Evolutionary conservation across 2,797 vertebrate genomes (phyloP).

Genomic region (Xyrichtys novacula): DNA sequence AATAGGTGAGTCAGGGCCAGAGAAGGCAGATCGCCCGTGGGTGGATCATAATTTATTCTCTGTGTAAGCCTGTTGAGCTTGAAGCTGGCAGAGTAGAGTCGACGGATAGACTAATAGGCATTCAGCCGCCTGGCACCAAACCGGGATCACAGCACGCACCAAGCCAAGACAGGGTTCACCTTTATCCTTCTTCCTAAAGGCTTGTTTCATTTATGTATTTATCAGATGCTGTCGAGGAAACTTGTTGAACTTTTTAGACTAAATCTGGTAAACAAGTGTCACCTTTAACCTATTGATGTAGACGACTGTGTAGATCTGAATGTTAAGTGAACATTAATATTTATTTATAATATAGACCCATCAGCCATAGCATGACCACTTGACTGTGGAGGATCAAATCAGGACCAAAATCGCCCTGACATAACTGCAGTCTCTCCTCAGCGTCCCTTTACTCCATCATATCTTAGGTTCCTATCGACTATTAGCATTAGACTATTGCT

Average conservation of each 20-base stretch:
- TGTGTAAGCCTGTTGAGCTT: slow-evolving; percentile 69
- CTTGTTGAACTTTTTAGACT: slow-evolving; percentile 21
- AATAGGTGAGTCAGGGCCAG: slow-evolving; percentile 74
- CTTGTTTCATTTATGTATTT: slow-evolving; percentile 1
- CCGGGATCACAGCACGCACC: slow-evolving; percentile 33
- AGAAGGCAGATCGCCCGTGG: slow-evolving; percentile 69
- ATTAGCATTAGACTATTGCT: too few species aligned
- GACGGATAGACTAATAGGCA: slow-evolving; percentile 72
- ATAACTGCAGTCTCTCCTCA: too few species aligned
- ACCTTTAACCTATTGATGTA: slow-evolving; percentile 3
- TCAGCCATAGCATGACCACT: too few species aligned
- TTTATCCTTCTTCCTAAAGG: not conserved
- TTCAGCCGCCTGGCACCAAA: slow-evolving; percentile 70
- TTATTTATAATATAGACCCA: too few species aligned
- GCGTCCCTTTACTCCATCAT: too few species aligned
- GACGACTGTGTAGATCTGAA: not conserved
- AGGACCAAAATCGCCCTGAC: too few species aligned
- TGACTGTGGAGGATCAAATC: too few species aligned
- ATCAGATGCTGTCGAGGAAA: not conserved
- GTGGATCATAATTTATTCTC: slow-evolving; percentile 77
- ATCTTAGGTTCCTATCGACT: too few species aligned
- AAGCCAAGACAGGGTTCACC: slow-evolving; percentile 27
- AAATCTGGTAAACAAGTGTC: not conserved
- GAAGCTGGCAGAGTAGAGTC: slow-evolving; percentile 64
- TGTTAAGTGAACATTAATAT: too few species aligned